Evolutionary conservation across 2,113 vertebrate species (phyloP), one percentile per base, ranked within the genome.

Genomic region (Ovis canadensis): DNA sequence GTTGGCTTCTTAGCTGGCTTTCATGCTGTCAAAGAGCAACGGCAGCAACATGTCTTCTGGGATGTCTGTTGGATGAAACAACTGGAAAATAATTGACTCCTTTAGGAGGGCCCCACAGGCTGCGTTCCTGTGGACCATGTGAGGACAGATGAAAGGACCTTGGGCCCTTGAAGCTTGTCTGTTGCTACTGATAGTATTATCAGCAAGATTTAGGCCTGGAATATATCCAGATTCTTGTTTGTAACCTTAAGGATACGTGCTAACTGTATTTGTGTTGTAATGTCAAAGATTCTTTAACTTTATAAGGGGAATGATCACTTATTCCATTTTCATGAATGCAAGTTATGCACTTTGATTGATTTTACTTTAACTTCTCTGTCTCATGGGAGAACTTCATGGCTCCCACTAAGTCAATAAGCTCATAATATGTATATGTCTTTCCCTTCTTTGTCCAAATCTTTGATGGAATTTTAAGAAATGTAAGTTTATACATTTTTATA

Each of bases 211-310:
- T 86, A 77, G 88, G 78, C 48, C 48, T 17, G 50, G 21, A 50
- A 48, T 12, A 14, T 59, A 31, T 80, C 59, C 60, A 19, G 54
- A 55, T 81, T 88, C 59, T 91, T 85, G 33, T 54, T 82, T 81
- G 36, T 62, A 52, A 95, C 12, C 23, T 93, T 62, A 84, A 52
- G 40, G 50, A 19, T 88, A 52, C 19, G 6, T 45, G 11, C 23
- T 81, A 52, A 92, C 55, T 78, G 67, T 86, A 85, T 90, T 90
- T 82, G 95, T 67, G 54, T 62, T 81, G 14, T 55, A 60, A 81
- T 27, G 62, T 55, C 88, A 89, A 19, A 10, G 60, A 95, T 89
- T 91, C 54, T 10, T 89, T 82, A 83, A 62, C 3, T 91, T 90
- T 55, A 57, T 36, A 54, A 93, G 33, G 29, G 14, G 59, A 77